A percentile compares a stretch with the other conserved stretches of the same genome.
phyloP scores from a whole-genome alignment of 2,888 invertebrate species.

The Flexamia atlantica region DNA sequence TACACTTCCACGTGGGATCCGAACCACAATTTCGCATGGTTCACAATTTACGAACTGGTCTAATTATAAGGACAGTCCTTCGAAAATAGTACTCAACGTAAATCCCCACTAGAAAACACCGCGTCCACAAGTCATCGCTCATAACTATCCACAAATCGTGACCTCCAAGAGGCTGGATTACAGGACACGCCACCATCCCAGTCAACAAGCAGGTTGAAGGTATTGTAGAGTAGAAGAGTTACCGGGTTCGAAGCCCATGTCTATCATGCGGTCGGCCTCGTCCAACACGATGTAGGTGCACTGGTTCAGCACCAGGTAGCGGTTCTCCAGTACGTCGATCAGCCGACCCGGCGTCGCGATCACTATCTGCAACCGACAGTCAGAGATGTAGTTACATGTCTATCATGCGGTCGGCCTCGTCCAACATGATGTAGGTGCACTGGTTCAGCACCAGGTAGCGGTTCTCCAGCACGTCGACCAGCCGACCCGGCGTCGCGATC shows the following conservation, averaged over 20 bases:
- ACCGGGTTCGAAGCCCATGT: conserved; percentile 99
- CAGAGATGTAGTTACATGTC: too few species aligned
- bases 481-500: conserved; percentile 99
- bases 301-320: conserved; percentile 96
- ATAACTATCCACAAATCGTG: too few species aligned
- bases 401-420: conserved; percentile 99
- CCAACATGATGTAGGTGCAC: conserved; percentile 98
- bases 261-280: conserved; percentile 99
- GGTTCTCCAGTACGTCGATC: conserved; percentile 98
- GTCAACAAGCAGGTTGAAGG: too few species aligned
- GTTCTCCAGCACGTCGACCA: conserved; percentile 99
- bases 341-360: conserved; percentile 99
- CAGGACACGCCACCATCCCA: too few species aligned
- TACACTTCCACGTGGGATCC: too few species aligned
- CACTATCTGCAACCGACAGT: conserved; percentile 93
- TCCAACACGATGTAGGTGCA: conserved; percentile 98
- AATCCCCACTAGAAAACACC: too few species aligned
- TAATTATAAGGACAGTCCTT: too few species aligned
- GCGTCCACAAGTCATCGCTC: too few species aligned
- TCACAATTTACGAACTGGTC: too few species aligned
- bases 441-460: conserved; percentile 97
- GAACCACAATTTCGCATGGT: too few species aligned
- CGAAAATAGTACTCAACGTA: too few species aligned
- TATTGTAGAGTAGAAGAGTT: conserved; percentile 49
- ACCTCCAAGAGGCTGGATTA: too few species aligned